Evolutionary conservation across 2,888 invertebrate species (phyloP).

Genomic region (Ectropis crepuscularia): DNA sequence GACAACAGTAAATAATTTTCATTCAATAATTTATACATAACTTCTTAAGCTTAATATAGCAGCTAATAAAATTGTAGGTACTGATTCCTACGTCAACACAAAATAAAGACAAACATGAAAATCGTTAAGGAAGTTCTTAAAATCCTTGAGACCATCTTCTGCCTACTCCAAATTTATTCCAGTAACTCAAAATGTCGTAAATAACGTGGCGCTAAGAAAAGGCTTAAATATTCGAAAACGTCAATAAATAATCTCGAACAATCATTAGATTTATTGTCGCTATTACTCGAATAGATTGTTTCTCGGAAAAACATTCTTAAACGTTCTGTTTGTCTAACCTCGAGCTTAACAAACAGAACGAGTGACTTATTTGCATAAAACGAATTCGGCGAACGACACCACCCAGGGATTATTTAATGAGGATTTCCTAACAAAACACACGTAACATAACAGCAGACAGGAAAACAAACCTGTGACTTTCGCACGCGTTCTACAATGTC

Average conservation of each 20-base stretch:
- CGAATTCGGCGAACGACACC: constrained; percentile 63
- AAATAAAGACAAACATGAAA: neutral
- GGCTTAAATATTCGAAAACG: constrained; percentile 23
- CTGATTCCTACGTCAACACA: neutral
- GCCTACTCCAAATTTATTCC: neutral
- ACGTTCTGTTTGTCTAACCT: constrained; percentile 55
- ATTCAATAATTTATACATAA: no score
- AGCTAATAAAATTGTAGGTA: no score
- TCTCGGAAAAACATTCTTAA: constrained; percentile 58
- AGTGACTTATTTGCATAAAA: constrained; percentile 64
- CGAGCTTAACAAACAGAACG: constrained; percentile 54
- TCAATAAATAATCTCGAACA: constrained; percentile 37
- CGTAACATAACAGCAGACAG: constrained; percentile 56
- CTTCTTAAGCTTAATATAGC: no score
- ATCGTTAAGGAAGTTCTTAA: neutral
- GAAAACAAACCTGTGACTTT: constrained; percentile 55
- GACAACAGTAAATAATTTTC: no score
- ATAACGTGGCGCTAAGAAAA: constrained; percentile 11
- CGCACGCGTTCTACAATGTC: constrained; percentile 40
- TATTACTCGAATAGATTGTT: constrained; percentile 48
- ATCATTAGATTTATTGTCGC: constrained; percentile 48
- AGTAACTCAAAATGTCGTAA: constrained; percentile 3
- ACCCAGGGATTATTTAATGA: constrained; percentile 65
- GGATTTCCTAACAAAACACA: constrained; percentile 56
- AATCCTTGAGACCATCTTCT: neutral